Percentiles rank a stretch among this genome's conserved stretches.
Conservation (phyloP, 2,113 vertebrate species). For the Heterocephalus glaber region DNA sequence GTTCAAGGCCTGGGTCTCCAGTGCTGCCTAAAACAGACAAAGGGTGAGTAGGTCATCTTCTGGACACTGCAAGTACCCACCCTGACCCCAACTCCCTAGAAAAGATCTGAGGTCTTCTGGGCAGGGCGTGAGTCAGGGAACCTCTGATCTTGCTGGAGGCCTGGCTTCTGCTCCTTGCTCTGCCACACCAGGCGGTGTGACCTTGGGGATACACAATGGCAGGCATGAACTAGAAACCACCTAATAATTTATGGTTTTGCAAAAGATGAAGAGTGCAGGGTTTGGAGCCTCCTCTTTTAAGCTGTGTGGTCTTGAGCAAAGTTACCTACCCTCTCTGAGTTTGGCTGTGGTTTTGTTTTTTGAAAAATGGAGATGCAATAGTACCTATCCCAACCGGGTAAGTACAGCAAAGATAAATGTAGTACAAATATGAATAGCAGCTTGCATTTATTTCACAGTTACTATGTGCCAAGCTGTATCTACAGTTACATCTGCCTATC, state of each 20-base stretch:
- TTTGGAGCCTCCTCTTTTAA: neutral
- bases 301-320: neutral
- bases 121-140: neutral
- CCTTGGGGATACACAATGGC: neutral
- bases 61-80: neutral
- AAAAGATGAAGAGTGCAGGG: neutral
- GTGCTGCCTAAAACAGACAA: conserved; percentile 53
- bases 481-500: neutral
- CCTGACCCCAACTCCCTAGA: neutral
- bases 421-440: neutral
- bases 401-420: neutral
- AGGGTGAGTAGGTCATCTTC: too few relatives aligned
- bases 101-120: neutral
- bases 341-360: neutral
- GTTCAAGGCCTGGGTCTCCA: conserved; percentile 70
- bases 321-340: neutral
- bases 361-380: neutral
- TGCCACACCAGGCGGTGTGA: neutral
- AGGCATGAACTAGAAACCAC: neutral
- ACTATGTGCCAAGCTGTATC: neutral
- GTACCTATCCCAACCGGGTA: neutral
- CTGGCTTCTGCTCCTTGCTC: neutral
- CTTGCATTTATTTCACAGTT: neutral
- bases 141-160: neutral
- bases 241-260: neutral